Evolutionary conservation across 2,113 vertebrate species (phyloP), one percentile per base, ranked within the genome.

Genomic region (Ciconia maguari): DNA sequence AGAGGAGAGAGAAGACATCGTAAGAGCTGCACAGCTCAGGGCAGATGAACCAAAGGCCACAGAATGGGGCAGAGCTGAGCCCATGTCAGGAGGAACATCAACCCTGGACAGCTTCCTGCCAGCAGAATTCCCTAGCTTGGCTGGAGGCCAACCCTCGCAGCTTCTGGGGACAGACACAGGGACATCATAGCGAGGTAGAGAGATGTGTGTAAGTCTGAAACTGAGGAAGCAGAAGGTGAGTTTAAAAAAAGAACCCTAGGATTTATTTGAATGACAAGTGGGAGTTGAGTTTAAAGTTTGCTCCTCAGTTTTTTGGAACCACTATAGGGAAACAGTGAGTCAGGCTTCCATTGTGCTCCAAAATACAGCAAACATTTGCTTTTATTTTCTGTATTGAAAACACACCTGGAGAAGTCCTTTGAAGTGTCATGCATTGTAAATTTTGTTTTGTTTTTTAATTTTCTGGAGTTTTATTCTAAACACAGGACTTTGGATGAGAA

Each of bases 151-250:
- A 16, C 32, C 16, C 14, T 26, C 32, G 7, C n/a, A 27, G 13
- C 42, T 83, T 51, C 34, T 90, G 34, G 38, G 22, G 11, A 38
- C 38, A 38, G 38, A 38, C 38, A 38, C 38, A 38, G 38, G 38
- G 38, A 13, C 3, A 16, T 1, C 3, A 16, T 4, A 22, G 48
- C 0, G 0, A 81, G 32, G 49, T 11, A 41, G 38, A 60, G 76
- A 49, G 52, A 44, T 5, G 5, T 17, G 29, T 46, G 17, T 13
- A 69, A 69, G 41, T 30, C 27, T 71, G 44, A 36, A 74, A 70
- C 42, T 13, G 17, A 62, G 24, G 13, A 76, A 58, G 49, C 13
- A 22, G 14, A 74, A 70, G 10, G 10, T 1, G 3, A 51, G 57
- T 19, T 68, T 49, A 2, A 58, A 66, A 61, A 58, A 42, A 30